Evolutionary conservation across 1,140 invertebrate genomes (phyloP), one percentile per base, ranked within the genome.

Genomic region (Drosophila teissieri): DNA sequence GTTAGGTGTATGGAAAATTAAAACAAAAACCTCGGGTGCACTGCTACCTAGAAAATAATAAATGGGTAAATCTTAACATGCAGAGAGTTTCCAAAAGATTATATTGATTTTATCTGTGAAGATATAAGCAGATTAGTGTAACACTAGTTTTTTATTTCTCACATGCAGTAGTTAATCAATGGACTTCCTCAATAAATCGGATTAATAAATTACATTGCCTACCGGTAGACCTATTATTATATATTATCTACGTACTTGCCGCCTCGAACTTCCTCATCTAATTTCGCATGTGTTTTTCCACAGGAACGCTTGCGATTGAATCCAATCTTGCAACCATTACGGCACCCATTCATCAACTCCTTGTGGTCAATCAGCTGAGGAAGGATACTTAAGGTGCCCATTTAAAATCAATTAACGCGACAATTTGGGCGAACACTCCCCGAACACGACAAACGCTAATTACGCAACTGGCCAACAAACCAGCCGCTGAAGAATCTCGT

Each of bases 351-450:
- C 19, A 65, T 68, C 60, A 68, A 37, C 24, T 56, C 40, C 46
- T 12, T 55, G 51, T 49, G 49, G 64, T 49, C 55, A 62, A 81
- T 78, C 39, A 64, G 46, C 49, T 37, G 31, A 31, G 40, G 31
- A 49, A 58, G 63, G 63, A 65, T 78, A 62, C 58, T 79, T 67
- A 46, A 46, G 65, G 49, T 53, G 42, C 22, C 73, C 76, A 88
- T 88, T 88, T 84, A 74, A 88, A 89, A 89, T 89, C 84, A 88
- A 89, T 88, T 89, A 89, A 64, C 84, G 73, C 40, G 37, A 64
- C 64, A 70, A 86, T 86, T 78, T 74, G 60, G 60, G 24, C 11
- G 44, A 73, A 52, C 78, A 82, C 82, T 45, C 64, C 63, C 46
- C 56, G 58, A 40, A 65, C 73, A 58, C 64, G 51, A 57, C 56